Evolutionary conservation across 1,140 invertebrate species (phyloP).

Genomic region (Fopius arisanus): DNA sequence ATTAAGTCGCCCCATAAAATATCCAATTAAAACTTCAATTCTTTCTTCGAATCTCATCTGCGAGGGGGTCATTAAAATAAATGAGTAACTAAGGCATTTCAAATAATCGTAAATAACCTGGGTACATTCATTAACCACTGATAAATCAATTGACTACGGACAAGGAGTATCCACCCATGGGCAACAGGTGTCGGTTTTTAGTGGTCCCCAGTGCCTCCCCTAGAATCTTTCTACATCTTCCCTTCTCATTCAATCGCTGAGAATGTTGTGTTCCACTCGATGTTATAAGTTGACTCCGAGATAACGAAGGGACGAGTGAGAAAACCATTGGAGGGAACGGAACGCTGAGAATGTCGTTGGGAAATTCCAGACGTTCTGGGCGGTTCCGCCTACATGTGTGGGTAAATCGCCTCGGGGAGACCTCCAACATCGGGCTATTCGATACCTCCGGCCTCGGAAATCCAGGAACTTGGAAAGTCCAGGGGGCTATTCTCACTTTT

Average conservation of each 20-base stretch:
- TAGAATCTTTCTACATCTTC: background rate
- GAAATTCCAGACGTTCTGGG: constrained; percentile 26
- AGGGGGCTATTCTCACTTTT: too few species aligned
- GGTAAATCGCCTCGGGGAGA: background rate
- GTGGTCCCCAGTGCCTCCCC: background rate
- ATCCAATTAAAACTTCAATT: background rate
- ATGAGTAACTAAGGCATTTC: background rate
- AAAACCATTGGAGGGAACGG: constrained; percentile 7
- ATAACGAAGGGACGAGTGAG: constrained; percentile 4
- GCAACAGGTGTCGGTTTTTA: constrained; percentile 11
- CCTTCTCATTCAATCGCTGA: background rate
- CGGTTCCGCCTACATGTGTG: background rate
- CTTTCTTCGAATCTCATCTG: background rate
- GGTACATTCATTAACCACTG: background rate
- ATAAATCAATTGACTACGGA: background rate
- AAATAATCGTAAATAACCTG: background rate
- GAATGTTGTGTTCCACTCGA: background rate
- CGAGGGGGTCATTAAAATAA: background rate
- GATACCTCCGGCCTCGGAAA: background rate
- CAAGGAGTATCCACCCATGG: background rate
- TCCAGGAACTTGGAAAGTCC: background rate
- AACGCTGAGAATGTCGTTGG: constrained; percentile 30
- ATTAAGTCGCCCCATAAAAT: background rate
- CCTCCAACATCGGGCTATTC: background rate
- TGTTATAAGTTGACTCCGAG: background rate